Base-by-base conservation (phyloP, 37 sponge, comb jelly and placozoan genomes). In the Theonella swinhoei region DNA sequence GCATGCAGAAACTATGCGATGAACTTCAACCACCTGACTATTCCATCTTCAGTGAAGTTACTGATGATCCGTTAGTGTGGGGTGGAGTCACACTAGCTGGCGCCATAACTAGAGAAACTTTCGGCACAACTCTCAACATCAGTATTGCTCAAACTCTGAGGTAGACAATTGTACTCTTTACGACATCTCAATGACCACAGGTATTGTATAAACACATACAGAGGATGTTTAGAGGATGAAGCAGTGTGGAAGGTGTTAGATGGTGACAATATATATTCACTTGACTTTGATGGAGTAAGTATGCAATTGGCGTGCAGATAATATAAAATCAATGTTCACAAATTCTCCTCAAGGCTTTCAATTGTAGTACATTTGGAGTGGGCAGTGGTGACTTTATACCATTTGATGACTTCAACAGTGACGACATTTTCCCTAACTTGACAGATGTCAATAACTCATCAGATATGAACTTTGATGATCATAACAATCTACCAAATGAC, bases 71-170 rank as follows among this genome's bases (percentile, higher is more conserved):
- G 19, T 4, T 24, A 40, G 32, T 80, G 22, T 80, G 80, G 80
- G 80, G 58, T 28, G 80, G 80, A 28, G 32, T 30, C 22, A 80
- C 80, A 29, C 80, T 80, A 22, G 68, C 68, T 25, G 80, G 80
- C 20, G 20, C 17, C 29, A 2, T 80, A 22, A 22, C 37, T 0
- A 3, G 22, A 20, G 19, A 47, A 30, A 31, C 23, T 11, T 17
- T 66, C 32, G 43, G 33, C 2, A n/a, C 68, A 30, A 19, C 43
- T 26, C 32, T 28, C 22, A 80, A 80, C 68, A 42, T 80, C 32
- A 80, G 80, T 34, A 5, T 80, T 4, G 39, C 80, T 19, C 26
- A 23, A 23, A 28, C 54, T 9, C 33, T 80, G 17, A 66, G 69
- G 80, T 80, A 63, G 4, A 31, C 3, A 4, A 0, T 24, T 60